Conservation (phyloP, 2,888 invertebrate species). For the Noctua comes region DNA sequence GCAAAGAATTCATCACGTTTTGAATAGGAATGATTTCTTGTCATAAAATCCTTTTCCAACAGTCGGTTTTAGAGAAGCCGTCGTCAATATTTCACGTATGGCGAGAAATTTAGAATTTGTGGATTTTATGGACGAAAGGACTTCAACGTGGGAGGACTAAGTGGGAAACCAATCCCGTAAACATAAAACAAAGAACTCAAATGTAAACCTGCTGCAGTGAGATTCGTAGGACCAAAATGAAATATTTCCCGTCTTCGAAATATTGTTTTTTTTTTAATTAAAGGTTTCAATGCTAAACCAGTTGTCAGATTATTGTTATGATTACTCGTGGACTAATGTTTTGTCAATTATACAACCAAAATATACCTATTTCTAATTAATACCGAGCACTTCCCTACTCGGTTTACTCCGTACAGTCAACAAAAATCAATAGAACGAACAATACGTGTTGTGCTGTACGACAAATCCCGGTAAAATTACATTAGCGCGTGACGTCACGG, state of each 20-base stretch:
- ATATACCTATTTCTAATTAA: background rate
- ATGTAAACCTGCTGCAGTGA: too few relatives aligned
- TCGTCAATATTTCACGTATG: background rate
- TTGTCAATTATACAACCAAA: background rate
- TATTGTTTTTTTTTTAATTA: background rate
- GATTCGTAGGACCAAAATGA: background rate
- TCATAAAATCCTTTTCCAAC: background rate
- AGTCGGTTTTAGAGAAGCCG: too few relatives aligned
- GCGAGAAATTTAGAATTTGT: background rate
- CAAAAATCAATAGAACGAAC: slow-evolving; percentile 65
- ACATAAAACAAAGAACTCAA: background rate
- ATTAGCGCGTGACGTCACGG: slow-evolving; percentile 72
- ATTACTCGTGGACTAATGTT: background rate
- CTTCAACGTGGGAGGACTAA: background rate
- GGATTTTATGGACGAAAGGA: background rate
- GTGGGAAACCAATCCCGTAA: background rate
- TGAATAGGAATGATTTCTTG: background rate
- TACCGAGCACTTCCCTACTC: background rate
- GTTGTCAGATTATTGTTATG: background rate
- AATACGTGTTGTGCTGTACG: slow-evolving; percentile 54
- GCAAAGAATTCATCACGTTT: slow-evolving; percentile 15
- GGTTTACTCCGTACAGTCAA: slow-evolving; percentile 32
- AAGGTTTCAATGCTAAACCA: background rate
- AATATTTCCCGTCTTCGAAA: background rate
- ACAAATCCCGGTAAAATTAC: slow-evolving; percentile 78